phyloP scores from a whole-genome alignment of 2,797 vertebrate genomes.

The Lutjanus campechanus region DNA sequence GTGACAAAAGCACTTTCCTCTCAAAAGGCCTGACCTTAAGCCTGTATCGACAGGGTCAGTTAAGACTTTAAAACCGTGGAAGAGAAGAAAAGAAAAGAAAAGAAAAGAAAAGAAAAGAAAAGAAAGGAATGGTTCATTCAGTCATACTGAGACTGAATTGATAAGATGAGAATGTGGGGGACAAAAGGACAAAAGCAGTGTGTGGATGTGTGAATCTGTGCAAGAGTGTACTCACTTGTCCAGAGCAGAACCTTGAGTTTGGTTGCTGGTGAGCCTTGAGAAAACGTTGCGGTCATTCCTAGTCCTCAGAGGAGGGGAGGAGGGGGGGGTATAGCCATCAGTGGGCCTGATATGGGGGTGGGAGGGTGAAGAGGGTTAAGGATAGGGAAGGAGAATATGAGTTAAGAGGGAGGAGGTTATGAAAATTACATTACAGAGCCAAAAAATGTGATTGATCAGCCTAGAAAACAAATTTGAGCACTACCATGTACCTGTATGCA shows the following conservation, averaged over 20 bases:
- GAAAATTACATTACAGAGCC: background rate
- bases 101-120: constrained; percentile 35
- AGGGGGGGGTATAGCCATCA: constrained; percentile 95
- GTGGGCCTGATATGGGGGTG: constrained; percentile 81
- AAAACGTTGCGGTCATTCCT: constrained; percentile 98
- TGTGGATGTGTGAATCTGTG: constrained; percentile 12
- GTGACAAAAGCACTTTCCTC: constrained; percentile 41
- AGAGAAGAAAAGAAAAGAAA: constrained; percentile 39
- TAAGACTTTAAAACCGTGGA: constrained; percentile 32
- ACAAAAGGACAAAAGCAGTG: constrained; percentile 27
- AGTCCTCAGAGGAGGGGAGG: constrained; percentile 94
- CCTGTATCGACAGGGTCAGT: background rate
- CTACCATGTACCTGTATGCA: constrained; percentile 88
- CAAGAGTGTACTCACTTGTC: constrained; percentile 92
- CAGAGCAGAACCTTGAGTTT: constrained; percentile 94
- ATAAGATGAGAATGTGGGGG: constrained; percentile 28
- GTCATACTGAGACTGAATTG: constrained; percentile 29
- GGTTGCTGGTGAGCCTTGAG: constrained; percentile 96
- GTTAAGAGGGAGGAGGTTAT: background rate
- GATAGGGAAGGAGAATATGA: background rate
- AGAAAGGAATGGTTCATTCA: background rate
- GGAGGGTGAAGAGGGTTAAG: background rate
- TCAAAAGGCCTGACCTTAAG: constrained; percentile 51
- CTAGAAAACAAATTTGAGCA: background rate
- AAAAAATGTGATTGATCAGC: background rate